phyloP scores from a whole-genome alignment of 2,113 vertebrate species.

The Amblyornis subalaris region DNA sequence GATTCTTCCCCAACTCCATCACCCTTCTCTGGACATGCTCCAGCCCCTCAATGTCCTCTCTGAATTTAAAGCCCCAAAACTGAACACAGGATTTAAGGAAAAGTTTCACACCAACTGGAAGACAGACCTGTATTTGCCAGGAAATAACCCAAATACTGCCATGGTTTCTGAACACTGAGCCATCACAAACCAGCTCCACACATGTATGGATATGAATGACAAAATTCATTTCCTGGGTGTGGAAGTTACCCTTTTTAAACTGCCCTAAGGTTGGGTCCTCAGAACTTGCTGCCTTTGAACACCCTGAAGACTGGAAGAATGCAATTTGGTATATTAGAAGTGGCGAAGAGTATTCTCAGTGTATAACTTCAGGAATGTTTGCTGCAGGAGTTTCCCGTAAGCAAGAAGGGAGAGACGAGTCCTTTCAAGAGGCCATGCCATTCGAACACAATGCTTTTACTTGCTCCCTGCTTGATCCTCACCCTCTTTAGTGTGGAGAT shows the following conservation, averaged over 20 bases:
- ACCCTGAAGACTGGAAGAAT: background rate
- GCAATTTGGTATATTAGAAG: background rate
- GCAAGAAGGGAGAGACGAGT: background rate
- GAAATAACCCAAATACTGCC: background rate
- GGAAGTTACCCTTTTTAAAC: background rate
- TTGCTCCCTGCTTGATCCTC: background rate
- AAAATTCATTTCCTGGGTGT: background rate
- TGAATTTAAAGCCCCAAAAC: background rate
- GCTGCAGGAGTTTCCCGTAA: background rate
- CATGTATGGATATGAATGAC: background rate
- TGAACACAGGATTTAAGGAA: background rate
- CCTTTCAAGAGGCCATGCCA: accelerated
- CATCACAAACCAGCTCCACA: background rate
- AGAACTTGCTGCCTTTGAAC: background rate
- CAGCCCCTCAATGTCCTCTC: background rate
- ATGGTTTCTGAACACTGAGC: background rate
- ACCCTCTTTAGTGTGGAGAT: background rate
- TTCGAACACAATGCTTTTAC: background rate
- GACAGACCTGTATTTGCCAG: background rate
- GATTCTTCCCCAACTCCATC: background rate
- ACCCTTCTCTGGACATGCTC: background rate
- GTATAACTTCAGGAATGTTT: background rate
- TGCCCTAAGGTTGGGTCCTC: accelerated
- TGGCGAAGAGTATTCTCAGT: background rate
- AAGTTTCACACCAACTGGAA: background rate